phyloP scores from a whole-genome alignment of 1,140 invertebrate genomes.

The Triops longicaudatus region DNA sequence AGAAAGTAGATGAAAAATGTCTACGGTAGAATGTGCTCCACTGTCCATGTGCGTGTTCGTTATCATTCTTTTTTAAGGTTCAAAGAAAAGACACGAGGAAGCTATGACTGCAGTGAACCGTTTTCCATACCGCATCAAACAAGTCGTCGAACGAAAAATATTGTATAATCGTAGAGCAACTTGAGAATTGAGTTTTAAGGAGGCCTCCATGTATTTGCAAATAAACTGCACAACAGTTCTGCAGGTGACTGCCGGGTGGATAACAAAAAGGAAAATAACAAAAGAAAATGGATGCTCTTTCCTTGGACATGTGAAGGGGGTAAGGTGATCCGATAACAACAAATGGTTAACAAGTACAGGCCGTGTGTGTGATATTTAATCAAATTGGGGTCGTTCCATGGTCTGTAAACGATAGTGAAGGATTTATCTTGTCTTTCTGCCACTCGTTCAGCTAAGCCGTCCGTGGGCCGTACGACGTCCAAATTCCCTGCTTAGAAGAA shows the following conservation, averaged over 20 bases:
- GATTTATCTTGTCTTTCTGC: background rate
- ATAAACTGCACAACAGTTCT: conserved; percentile 2
- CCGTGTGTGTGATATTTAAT: background rate
- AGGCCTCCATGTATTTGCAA: background rate
- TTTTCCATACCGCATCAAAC: too few species aligned
- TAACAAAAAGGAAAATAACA: background rate
- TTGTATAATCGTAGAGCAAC: background rate
- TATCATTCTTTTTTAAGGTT: too few species aligned
- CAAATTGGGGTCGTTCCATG: background rate
- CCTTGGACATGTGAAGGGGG: background rate
- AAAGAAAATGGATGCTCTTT: background rate
- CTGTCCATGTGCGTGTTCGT: too few species aligned
- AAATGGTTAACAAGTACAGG: background rate
- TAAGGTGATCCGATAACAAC: background rate
- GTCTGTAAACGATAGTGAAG: background rate
- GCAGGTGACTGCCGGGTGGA: background rate
- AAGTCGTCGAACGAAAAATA: background rate
- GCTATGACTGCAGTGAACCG: too few species aligned
- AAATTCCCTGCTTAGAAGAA: background rate
- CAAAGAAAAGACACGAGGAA: too few species aligned
- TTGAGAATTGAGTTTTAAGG: background rate
- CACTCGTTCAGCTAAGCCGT: background rate
- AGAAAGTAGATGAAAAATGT: too few species aligned
- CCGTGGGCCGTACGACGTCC: background rate
- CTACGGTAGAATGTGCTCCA: too few species aligned